These are phyloP conservation scores for Diadophis punctatus DNA, from an alignment of 2,113 vertebrate genomes.

Conservation along the genomic window DNA sequence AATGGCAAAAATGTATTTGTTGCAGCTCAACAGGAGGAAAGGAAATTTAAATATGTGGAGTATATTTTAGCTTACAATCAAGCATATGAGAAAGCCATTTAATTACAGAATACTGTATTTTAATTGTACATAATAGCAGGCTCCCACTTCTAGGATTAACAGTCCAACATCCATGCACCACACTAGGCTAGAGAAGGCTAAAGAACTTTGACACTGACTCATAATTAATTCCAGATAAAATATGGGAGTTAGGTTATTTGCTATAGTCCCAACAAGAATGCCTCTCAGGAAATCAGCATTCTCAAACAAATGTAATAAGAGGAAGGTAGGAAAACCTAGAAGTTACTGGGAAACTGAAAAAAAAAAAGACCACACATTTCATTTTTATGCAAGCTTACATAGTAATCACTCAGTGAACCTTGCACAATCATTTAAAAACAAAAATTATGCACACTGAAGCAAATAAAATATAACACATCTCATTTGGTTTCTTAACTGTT, in stretches of 20 bases:
- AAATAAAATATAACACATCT: not conserved
- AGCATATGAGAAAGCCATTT: not conserved
- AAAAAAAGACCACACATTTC: not conserved
- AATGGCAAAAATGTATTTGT: not conserved
- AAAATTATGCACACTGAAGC: not conserved
- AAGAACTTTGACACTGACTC: not conserved
- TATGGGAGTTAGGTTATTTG: not conserved
- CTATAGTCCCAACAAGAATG: not conserved
- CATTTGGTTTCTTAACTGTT: not conserved
- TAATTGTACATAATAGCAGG: not conserved
- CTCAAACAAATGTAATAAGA: not conserved
- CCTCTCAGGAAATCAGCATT: not conserved
- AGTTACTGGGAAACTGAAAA: not conserved
- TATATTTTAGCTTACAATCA: not conserved
- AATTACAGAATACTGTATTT: not conserved
- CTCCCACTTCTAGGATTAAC: not conserved
- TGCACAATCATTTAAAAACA: not conserved
- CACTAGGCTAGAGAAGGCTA: not conserved
- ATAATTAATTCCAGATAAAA: not conserved
- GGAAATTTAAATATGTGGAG: fast-evolving
- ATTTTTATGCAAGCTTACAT: not conserved
- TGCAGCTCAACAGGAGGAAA: not conserved
- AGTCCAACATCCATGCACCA: not conserved
- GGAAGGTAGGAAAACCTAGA: not conserved
- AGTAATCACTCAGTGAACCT: not conserved